Conservation (phyloP, 2,113 vertebrate genomes). For the cat (Felis catus) region F.catus_Fca126_mat1.0 CM031421.1:15519501-15520000, state of each 20-base stretch:
- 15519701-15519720: neutral
- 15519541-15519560: neutral
- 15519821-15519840: neutral
- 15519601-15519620: neutral
- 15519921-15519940: slow-evolving; percentile 70
- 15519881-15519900: slow-evolving; percentile 61
- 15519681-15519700: neutral
- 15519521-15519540: neutral
- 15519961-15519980: neutral
- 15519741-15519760: slow-evolving; percentile 56
- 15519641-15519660: neutral
- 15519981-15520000: neutral
- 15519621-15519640: neutral
- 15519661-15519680: neutral
- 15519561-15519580: slow-evolving; percentile 33
- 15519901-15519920: slow-evolving; percentile 5
- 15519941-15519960: neutral
- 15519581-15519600: neutral
- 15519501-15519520: neutral
- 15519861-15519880: slow-evolving; percentile 38
- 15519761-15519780: neutral
- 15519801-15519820: slow-evolving; percentile 23
- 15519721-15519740: neutral
- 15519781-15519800: neutral
- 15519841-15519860: slow-evolving; percentile 11